Conservation (phyloP, 2,113 vertebrate genomes). For the Taurulus bubalis region DNA sequence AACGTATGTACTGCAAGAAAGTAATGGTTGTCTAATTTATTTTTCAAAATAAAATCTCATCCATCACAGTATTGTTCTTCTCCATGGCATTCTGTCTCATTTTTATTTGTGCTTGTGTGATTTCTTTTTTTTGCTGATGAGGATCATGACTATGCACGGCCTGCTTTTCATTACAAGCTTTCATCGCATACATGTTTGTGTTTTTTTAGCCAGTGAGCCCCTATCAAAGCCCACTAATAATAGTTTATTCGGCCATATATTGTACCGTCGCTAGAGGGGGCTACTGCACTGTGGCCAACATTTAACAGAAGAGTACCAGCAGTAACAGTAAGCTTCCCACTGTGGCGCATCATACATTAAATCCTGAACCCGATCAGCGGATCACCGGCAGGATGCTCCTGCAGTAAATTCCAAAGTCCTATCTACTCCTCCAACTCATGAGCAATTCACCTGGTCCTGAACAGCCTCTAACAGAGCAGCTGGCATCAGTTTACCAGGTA, state of each 20-base stretch:
- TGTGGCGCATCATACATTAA: not conserved
- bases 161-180: constrained; percentile 41
- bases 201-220: not conserved
- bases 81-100: constrained; percentile 70
- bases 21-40: constrained; percentile 59
- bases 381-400: not conserved
- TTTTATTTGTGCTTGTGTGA: constrained; percentile 56
- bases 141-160: constrained; percentile 26
- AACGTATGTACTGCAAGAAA: constrained; percentile 62
- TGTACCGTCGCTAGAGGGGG: constrained; percentile 67
- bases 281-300: constrained; percentile 16
- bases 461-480: constrained; percentile 14
- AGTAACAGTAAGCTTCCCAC: not conserved
- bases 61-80: constrained; percentile 72
- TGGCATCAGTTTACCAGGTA: constrained; percentile 35
- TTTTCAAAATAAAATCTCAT: constrained; percentile 82
- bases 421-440: not conserved
- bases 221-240: constrained; percentile 2
- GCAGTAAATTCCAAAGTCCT: not conserved
- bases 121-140: constrained; percentile 23
- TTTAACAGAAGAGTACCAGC: too few species aligned
- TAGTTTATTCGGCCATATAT: constrained; percentile 28
- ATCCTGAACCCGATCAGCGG: not conserved
- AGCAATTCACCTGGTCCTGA: constrained; percentile 16
- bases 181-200: constrained; percentile 32